Percentiles rank a stretch among this genome's conserved stretches.
These are phyloP conservation scores for Nebria brevicollis DNA, from an alignment of 2,888 invertebrate species.

Conservation along the genomic window DNA sequence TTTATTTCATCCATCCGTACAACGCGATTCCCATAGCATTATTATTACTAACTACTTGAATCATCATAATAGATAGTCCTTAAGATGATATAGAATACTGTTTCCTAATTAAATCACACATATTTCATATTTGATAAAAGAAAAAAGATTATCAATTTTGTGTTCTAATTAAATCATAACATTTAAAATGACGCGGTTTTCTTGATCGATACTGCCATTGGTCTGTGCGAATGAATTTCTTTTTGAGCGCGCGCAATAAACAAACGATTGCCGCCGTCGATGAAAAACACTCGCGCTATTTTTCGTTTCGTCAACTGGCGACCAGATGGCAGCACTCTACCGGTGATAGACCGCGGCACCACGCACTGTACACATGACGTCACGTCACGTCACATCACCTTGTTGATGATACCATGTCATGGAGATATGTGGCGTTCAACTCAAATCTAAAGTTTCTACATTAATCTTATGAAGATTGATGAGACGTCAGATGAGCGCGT, in stretches of 20 bases:
- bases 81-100: too few relatives aligned
- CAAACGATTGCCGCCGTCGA: slow-evolving; percentile 43
- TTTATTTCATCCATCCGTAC: too few relatives aligned
- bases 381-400: slow-evolving; percentile 20
- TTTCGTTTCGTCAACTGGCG: slow-evolving; percentile 5
- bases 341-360: slow-evolving; percentile 4
- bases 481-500: slow-evolving; percentile 47
- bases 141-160: too few relatives aligned
- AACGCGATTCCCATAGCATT: too few relatives aligned
- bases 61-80: too few relatives aligned
- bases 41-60: too few relatives aligned
- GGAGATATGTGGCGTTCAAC: slow-evolving; percentile 52
- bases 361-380: not conserved
- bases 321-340: slow-evolving; percentile 45
- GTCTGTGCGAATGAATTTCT: slow-evolving; percentile 47
- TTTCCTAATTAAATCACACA: too few relatives aligned
- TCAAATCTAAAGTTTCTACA: slow-evolving; percentile 55
- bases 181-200: not conserved
- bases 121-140: too few relatives aligned
- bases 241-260: slow-evolving; percentile 50
- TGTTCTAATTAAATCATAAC: too few relatives aligned
- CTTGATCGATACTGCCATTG: not conserved
- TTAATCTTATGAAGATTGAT: slow-evolving; percentile 60
- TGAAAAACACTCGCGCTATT: not conserved
- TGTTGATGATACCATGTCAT: slow-evolving; percentile 55